Percentiles rank a stretch among this genome's conserved stretches.
These are phyloP conservation scores for Pipistrellus kuhlii DNA, from an alignment of 2,797 vertebrate species.

Conservation along the genomic window DNA sequence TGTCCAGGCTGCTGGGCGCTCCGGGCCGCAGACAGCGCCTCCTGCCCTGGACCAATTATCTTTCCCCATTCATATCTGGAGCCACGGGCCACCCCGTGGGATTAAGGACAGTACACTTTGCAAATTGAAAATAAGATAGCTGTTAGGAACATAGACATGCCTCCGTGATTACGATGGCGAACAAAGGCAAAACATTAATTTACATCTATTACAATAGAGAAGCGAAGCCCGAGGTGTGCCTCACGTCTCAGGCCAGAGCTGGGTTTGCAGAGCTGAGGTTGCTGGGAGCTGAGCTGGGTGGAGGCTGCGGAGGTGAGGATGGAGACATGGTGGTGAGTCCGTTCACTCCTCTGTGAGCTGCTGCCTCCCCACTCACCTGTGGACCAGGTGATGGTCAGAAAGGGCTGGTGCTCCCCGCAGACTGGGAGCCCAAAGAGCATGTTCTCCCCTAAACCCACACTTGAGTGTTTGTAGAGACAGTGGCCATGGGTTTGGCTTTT, in stretches of 20 bases:
- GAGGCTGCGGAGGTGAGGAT: constrained; percentile 65
- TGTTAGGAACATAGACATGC: constrained; percentile 90
- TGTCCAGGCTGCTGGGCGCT: constrained; percentile 85
- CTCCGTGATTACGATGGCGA: constrained; percentile 88
- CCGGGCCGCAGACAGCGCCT: constrained; percentile 86
- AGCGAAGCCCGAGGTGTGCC: constrained; percentile 83
- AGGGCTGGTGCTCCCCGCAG: accelerated
- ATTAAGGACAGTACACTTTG: constrained; percentile 91
- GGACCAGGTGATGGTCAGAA: neutral
- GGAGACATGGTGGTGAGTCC: neutral
- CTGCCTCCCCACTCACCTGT: accelerated
- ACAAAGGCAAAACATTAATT: constrained; percentile 91
- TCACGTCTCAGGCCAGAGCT: constrained; percentile 72
- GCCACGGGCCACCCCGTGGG: constrained; percentile 88
- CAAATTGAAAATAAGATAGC: constrained; percentile 94
- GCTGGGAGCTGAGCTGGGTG: neutral
- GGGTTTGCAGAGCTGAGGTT: constrained; percentile 82
- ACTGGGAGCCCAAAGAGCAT: neutral
- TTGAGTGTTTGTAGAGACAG: neutral
- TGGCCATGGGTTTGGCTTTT: neutral
- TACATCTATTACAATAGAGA: constrained; percentile 87
- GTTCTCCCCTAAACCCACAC: neutral
- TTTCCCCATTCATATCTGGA: constrained; percentile 93
- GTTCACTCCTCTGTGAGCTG: neutral
- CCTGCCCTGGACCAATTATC: constrained; percentile 91